Conservation (phyloP, 2,113 vertebrate species). For the Austrofundulus limnaeus region DNA sequence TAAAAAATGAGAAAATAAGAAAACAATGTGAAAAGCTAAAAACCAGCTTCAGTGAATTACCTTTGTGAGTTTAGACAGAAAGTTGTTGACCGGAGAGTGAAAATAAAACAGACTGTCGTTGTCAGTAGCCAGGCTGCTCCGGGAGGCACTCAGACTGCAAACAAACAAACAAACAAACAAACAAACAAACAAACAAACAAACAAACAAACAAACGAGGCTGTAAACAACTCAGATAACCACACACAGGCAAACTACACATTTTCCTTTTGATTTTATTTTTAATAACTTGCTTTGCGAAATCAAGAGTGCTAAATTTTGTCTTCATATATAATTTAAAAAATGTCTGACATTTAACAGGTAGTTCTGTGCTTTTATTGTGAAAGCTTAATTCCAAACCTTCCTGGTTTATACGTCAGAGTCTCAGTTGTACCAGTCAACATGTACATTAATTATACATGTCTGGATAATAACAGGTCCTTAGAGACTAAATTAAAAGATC, state of each 20-base stretch:
- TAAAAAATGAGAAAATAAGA: too few relatives aligned
- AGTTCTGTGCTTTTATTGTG: not conserved
- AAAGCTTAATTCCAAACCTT: not conserved
- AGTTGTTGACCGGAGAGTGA: conserved; percentile 77
- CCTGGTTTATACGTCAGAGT: not conserved
- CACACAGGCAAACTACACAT: too few relatives aligned
- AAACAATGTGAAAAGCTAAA: too few relatives aligned
- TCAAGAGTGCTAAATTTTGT: not conserved
- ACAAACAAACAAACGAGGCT: not conserved
- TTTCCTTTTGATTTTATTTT: too few relatives aligned
- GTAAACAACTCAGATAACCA: too few relatives aligned
- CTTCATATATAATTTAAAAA: too few relatives aligned
- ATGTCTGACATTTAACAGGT: not conserved
- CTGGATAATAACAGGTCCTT: too few relatives aligned
- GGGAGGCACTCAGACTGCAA: conserved; percentile 62
- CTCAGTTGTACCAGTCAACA: too few relatives aligned
- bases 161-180: conserved; percentile 13
- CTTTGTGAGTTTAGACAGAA: conserved; percentile 84
- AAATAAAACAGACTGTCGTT: conserved; percentile 70
- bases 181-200: not conserved
- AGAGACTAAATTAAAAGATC: too few relatives aligned
- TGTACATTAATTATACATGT: too few relatives aligned
- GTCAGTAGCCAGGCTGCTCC: conserved; percentile 71
- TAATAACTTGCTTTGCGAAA: not conserved
- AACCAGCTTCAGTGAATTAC: conserved; percentile 53